Evolutionary conservation across 2,113 vertebrate genomes (phyloP).

Genomic region (Panurus biarmicus): DNA sequence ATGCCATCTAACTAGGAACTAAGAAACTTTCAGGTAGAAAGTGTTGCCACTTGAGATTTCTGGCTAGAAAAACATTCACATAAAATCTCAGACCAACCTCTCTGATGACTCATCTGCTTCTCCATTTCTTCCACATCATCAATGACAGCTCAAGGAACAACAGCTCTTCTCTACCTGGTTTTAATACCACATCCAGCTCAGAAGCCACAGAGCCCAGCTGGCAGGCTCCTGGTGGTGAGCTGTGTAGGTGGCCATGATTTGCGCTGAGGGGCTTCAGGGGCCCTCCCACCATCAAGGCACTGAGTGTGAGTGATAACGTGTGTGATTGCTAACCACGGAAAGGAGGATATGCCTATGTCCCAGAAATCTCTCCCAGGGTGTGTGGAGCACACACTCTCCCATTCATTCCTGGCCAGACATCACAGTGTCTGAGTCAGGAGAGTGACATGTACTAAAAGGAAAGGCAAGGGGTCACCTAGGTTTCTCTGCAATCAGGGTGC

Average conservation of each 20-base stretch:
- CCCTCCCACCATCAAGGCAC: neutral
- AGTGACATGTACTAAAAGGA: neutral
- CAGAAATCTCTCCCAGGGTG: neutral
- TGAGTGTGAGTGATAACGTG: neutral
- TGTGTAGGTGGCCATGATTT: neutral
- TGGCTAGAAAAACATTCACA: neutral
- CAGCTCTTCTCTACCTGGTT: accelerated
- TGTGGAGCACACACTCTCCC: neutral
- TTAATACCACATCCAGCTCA: neutral
- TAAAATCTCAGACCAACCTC: neutral
- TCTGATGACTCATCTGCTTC: neutral
- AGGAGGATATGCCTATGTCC: accelerated
- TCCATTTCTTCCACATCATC: neutral
- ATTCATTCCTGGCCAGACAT: neutral
- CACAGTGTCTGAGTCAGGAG: neutral
- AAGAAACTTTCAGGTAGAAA: neutral
- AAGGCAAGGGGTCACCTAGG: neutral
- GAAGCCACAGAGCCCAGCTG: neutral
- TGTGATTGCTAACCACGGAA: neutral
- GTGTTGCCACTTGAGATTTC: neutral
- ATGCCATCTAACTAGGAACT: neutral
- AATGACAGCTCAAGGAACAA: accelerated
- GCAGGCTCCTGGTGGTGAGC: neutral
- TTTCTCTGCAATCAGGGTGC: neutral
- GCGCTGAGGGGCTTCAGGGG: neutral